A percentile compares a stretch with the other conserved stretches of the same genome.
Evolutionary conservation across 2,113 vertebrate species (phyloP).

Genomic region (Rafetus swinhoei): DNA sequence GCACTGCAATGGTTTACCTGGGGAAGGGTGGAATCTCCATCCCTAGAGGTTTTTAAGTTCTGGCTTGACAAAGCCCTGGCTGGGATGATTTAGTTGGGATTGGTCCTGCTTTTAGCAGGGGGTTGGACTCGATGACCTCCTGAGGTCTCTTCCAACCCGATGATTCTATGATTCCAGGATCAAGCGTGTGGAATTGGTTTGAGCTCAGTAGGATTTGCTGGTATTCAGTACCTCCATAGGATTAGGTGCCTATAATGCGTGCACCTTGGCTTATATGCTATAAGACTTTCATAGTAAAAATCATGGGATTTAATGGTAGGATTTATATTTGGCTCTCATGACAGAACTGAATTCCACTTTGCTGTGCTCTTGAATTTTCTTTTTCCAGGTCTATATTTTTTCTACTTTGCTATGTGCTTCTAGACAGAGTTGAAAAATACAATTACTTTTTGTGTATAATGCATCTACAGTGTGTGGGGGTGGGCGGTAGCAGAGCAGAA

Average conservation of each 20-base stretch:
- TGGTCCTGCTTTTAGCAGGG: too few species aligned
- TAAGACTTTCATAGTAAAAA: neutral
- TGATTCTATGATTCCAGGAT: neutral
- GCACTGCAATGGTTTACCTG: too few species aligned
- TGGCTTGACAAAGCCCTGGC: too few species aligned
- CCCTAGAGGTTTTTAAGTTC: too few species aligned
- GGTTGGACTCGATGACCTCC: too few species aligned
- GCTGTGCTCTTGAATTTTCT: neutral
- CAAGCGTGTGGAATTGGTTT: neutral
- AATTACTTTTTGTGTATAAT: neutral
- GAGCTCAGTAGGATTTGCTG: rapidly evolving
- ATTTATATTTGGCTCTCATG: neutral
- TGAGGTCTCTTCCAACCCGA: too few species aligned
- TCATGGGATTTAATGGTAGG: neutral
- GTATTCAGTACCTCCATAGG: rapidly evolving
- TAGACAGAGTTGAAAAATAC: neutral
- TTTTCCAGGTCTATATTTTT: neutral
- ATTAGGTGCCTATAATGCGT: neutral
- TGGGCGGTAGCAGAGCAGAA: neutral
- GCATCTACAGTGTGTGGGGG: neutral
- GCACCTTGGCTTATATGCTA: neutral
- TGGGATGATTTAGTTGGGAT: too few species aligned
- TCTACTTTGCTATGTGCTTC: neutral
- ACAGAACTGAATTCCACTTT: neutral
- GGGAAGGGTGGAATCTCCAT: too few species aligned